Conservation (phyloP, 2,113 vertebrate species). For the Junco hyemalis region DNA sequence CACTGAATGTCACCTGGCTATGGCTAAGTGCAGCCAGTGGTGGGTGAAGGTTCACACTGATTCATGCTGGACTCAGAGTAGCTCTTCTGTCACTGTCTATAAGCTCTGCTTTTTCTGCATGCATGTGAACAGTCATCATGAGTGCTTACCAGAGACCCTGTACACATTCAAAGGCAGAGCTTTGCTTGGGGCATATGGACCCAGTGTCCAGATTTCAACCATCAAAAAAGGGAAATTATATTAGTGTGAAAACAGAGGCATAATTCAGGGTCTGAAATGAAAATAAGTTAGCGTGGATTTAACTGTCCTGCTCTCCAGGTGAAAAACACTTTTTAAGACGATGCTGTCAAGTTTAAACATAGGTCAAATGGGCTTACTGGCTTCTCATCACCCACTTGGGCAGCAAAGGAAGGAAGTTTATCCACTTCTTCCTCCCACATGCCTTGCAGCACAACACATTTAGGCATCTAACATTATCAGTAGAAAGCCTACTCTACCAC, state of each 20-base stretch:
- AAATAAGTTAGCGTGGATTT: neutral
- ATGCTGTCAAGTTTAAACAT: neutral
- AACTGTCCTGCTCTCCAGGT: neutral
- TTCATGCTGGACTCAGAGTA: neutral
- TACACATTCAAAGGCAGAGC: neutral
- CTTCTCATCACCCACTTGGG: neutral
- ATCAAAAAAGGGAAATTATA: neutral
- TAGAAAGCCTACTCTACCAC: neutral
- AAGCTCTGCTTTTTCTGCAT: neutral
- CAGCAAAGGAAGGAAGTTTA: neutral
- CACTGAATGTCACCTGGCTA: neutral
- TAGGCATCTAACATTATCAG: neutral
- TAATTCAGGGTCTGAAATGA: neutral
- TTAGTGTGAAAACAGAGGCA: neutral
- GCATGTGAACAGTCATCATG: neutral
- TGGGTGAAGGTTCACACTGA: neutral
- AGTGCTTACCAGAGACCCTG: neutral
- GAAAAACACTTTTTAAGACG: neutral
- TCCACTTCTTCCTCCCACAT: neutral
- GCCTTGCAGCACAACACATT: neutral
- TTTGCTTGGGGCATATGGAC: neutral
- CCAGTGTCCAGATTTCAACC: neutral
- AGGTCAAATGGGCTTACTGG: neutral
- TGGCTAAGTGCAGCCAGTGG: neutral
- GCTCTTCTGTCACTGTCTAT: neutral